Evolutionary conservation across 2,888 invertebrate genomes (phyloP), one percentile per base, ranked within the genome.

Genomic region (Pristionchus entomophagus): DNA sequence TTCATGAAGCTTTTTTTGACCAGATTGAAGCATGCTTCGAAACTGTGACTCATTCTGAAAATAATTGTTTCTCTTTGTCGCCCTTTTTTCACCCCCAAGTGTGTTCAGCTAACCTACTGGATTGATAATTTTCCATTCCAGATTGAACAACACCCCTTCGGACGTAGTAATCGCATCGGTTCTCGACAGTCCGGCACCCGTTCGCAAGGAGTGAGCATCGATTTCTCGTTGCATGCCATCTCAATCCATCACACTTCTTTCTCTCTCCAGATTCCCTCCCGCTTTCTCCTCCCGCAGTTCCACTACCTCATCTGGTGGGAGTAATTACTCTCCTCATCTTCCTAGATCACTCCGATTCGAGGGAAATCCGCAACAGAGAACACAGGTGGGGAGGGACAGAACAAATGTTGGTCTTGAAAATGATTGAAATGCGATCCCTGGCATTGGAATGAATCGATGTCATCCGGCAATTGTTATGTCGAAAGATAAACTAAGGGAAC

Each of bases 271-370:
- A 73, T 73, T 73, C 14, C 73, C 80, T 32, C 17, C 51, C 32
- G 5, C 77, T 19, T 49, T 49, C 49, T 80, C 78, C 78, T 6
- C 32, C 22, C 32, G 51, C 2, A 45, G 65, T 80, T 80, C 78
- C 2, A n/a, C n/a, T n/a, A 51, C 51, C 32, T 80, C 78, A 51
- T 80, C 78, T 19, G 35, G 78, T 14, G 77, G 77, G 5, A 45
- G 45, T 45, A 80, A 84, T 32, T 84, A 84, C 65, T 84, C 83
- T n/a, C 83, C 83, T 6, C 62, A 84, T 49, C 83, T 84, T 14
- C 83, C 83, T 14, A 41, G 83, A 14, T 84, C 83, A 4, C 83
- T 84, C 8, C 41, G 83, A 62, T 51, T 84, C 14, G 83, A 84
- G 19, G 22, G 49, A 35, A n/a, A 84, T 35, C 83, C n/a, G 12